A percentile compares a stretch with the other conserved stretches of the same genome.
phyloP scores from a whole-genome alignment of 2,888 invertebrate species.

The Drosophila greeni region DNA sequence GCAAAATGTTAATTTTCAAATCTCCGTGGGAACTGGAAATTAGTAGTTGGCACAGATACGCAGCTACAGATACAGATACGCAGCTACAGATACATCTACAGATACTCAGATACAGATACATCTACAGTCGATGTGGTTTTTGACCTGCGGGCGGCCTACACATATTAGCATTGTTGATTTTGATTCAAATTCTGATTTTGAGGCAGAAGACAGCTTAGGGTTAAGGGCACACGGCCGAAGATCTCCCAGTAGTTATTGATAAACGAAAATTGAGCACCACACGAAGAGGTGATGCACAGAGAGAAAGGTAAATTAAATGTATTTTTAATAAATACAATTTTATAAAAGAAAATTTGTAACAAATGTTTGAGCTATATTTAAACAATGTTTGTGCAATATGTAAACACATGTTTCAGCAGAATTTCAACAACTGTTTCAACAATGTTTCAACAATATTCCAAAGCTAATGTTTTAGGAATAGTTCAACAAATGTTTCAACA shows the following conservation, averaged over 20 bases:
- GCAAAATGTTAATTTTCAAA: slow-evolving; percentile 74
- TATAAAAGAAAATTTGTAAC: too few relatives aligned
- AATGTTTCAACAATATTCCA: too few relatives aligned
- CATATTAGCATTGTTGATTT: slow-evolving; percentile 68
- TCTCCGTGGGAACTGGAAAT: slow-evolving; percentile 74
- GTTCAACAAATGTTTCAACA: too few relatives aligned
- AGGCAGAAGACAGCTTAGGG: slow-evolving; percentile 5
- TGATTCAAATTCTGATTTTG: slow-evolving; percentile 14
- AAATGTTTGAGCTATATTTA: too few relatives aligned
- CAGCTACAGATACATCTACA: slow-evolving; percentile 14
- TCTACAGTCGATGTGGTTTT: slow-evolving; percentile 24
- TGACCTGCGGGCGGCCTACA: slow-evolving; percentile 62
- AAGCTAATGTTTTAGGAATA: too few relatives aligned
- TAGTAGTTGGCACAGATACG: slow-evolving; percentile 55
- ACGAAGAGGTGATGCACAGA: slow-evolving; percentile 17
- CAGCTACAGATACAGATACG: slow-evolving; percentile 23
- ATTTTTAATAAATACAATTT: too few relatives aligned
- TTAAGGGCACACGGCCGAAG: slow-evolving; percentile 14
- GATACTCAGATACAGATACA: slow-evolving; percentile 9
- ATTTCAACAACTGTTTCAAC: too few relatives aligned
- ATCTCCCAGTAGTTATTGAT: slow-evolving; percentile 40
- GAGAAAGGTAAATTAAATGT: neutral
- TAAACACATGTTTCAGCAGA: too few relatives aligned
- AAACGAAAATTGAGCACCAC: slow-evolving; percentile 52
- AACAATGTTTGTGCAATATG: too few relatives aligned